Base-by-base conservation (phyloP, 2,797 vertebrate genomes). In the Coracias cyanogaster region DNA sequence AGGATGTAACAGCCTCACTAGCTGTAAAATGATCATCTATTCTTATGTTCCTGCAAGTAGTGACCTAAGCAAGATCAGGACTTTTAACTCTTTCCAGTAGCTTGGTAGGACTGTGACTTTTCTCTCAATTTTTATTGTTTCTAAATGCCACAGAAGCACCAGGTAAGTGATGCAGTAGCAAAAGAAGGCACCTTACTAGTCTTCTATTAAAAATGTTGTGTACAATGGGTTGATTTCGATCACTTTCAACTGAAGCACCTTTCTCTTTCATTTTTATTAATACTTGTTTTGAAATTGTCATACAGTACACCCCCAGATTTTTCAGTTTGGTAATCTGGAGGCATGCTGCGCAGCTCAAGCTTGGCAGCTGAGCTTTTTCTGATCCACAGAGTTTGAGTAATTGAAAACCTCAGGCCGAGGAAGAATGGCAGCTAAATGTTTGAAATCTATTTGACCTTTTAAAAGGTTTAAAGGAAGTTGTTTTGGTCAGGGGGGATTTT, bases 131-230 rank as follows among this genome's bases (percentile, higher is more conserved):
- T 90, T 93, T 78, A 2, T 91, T 93, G 82, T 95, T 86, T 77
- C 91, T 72, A 91, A 57, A 88, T 55, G 88, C 69, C 31, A 28
- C 85, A 31, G 89, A 90, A 97, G 80, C 72, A 82, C 74, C 43
- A 76, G 78, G 28, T 49, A 71, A 39, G 79, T 13, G 2, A 71
- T 73, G 51, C n/a, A 81, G 79, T 86, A 87, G 51, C 64, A 55
- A 78, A 80, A 93, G 90, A 70, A 90, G 81, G 65, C 72, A 89
- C 87, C 49, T 97, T 89, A 82, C 10, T 92, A 37, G 55, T 90
- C 69, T 89, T 94, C 88, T 87, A 1, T 88, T 54, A 71, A 51
- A 85, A 73, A 52, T 25, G 60, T 77, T 64, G 28, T 87, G 41
- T 85, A 16, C 7, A 6, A 2, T 61, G 76, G 45, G 31, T 60